These are phyloP conservation scores for Xiphorhynchus elegans DNA, from an alignment of 2,113 vertebrate genomes.

Conservation along the genomic window DNA sequence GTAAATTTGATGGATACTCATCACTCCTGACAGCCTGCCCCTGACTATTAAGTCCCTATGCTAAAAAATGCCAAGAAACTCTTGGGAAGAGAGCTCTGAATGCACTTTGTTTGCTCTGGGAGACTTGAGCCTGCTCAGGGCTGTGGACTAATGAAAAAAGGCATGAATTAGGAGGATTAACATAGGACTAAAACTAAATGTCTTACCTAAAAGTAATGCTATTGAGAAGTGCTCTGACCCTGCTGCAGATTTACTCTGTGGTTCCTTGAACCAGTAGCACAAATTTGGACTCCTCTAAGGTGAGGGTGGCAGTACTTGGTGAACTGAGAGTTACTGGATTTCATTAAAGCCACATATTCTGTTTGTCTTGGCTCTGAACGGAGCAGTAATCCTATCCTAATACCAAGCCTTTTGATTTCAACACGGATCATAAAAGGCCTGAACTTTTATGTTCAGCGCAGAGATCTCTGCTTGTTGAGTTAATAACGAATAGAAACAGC, in stretches of 20 bases:
- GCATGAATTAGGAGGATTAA: neutral
- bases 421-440: neutral
- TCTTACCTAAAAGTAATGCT: neutral
- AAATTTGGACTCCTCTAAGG: neutral
- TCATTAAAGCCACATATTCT: neutral
- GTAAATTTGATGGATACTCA: slow-evolving; percentile 20
- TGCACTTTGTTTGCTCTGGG: neutral
- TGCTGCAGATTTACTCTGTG: neutral
- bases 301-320: neutral
- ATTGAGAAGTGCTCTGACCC: neutral
- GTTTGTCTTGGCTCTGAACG: neutral
- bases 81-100: neutral
- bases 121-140: neutral
- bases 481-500: neutral
- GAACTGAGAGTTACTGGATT: neutral
- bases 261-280: neutral
- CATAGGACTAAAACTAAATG: neutral
- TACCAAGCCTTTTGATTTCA: neutral
- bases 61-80: neutral
- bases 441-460: neutral
- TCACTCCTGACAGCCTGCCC: neutral
- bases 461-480: neutral
- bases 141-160: neutral
- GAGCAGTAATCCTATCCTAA: neutral
- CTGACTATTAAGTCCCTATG: neutral